These are phyloP conservation scores for Ptilorrhoa leucosticta DNA, from an alignment of 2,113 vertebrate species.

Conservation along the genomic window DNA sequence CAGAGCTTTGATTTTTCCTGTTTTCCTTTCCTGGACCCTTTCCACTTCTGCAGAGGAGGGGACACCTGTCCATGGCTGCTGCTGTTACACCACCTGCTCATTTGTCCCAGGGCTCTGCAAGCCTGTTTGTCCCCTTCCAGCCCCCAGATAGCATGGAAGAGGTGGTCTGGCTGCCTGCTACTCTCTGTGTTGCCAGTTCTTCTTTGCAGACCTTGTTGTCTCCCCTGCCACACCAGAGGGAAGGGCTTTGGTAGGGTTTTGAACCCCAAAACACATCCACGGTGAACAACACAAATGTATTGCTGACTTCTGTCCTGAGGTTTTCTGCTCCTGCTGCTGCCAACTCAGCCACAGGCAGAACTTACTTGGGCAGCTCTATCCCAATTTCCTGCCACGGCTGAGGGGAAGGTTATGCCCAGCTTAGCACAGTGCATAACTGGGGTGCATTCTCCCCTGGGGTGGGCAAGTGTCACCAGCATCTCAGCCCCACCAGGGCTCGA, in stretches of 20 bases:
- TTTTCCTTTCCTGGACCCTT: background rate
- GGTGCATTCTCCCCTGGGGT: rapidly evolving
- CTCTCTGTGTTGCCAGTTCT: background rate
- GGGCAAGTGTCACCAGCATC: background rate
- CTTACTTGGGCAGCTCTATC: background rate
- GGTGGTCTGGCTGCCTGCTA: background rate
- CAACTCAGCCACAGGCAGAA: background rate
- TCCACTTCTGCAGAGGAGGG: background rate
- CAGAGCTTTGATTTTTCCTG: background rate
- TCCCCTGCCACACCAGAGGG: background rate
- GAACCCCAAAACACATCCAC: background rate
- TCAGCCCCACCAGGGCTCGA: rapidly evolving
- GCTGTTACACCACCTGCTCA: background rate
- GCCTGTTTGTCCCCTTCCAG: background rate
- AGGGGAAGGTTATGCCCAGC: background rate
- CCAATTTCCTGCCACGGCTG: background rate
- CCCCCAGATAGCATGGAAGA: background rate
- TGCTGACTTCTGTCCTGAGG: background rate
- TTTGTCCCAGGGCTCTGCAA: background rate
- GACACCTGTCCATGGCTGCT: background rate
- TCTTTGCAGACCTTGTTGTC: background rate
- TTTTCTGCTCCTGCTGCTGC: background rate
- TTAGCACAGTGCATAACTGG: background rate
- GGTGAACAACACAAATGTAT: background rate
- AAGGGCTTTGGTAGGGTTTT: background rate